phyloP scores from a whole-genome alignment of 1,140 invertebrate species.

The Caenorhabditis elegans region DNA sequence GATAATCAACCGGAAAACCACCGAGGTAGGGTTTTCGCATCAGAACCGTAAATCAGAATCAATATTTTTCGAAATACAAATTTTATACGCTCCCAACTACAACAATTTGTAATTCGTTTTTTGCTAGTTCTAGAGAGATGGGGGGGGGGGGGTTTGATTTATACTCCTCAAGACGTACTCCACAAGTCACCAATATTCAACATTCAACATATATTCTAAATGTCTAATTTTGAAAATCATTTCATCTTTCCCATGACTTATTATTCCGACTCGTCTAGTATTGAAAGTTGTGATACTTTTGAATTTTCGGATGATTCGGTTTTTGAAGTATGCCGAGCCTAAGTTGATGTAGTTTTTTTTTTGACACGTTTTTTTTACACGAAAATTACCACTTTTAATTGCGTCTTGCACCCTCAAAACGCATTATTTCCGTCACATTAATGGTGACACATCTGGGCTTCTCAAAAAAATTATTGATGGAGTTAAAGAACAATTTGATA shows the following conservation, averaged over 20 bases:
- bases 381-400: too few species aligned
- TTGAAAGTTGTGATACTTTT: not conserved
- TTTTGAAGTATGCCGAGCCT: not conserved
- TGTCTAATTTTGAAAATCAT: too few species aligned
- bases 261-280: not conserved
- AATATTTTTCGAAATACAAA: not conserved
- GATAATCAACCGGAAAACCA: not conserved
- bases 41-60: not conserved
- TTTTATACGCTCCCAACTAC: not conserved
- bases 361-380: too few species aligned
- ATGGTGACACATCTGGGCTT: too few species aligned
- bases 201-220: too few species aligned
- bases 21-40: not conserved
- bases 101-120: not conserved
- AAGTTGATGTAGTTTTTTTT: too few species aligned
- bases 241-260: not conserved
- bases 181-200: too few species aligned
- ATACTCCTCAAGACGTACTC: too few species aligned
- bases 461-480: too few species aligned
- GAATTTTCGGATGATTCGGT: not conserved
- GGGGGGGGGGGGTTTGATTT: not conserved
- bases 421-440: too few species aligned
- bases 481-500: too few species aligned
- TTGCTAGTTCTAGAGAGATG: not conserved
- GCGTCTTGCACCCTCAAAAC: too few species aligned